A percentile compares a stretch with the other conserved stretches of the same genome.
These are phyloP conservation scores for Phataginus tricuspis DNA, from an alignment of 2,797 vertebrate genomes.

Conservation along the genomic window DNA sequence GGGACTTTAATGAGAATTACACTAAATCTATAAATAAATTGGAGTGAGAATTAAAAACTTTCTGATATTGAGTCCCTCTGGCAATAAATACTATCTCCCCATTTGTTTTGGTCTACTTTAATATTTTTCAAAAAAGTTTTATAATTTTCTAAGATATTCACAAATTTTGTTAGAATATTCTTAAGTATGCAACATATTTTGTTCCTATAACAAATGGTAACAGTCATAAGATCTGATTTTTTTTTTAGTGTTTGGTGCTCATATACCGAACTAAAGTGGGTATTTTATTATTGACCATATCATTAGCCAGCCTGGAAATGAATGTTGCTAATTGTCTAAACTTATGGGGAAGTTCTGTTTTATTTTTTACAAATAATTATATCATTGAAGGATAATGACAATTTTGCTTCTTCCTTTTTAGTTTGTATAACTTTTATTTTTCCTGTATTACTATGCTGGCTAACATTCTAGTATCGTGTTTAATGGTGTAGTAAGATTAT, in stretches of 20 bases:
- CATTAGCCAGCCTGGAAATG: neutral
- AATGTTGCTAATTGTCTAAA: neutral
- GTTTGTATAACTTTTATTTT: neutral
- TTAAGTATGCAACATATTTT: neutral
- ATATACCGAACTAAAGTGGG: neutral
- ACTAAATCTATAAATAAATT: neutral
- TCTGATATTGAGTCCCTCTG: neutral
- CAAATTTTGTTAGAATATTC: neutral
- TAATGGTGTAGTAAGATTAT: neutral
- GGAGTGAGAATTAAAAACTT: neutral
- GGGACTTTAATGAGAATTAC: neutral
- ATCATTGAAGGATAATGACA: neutral
- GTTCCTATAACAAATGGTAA: neutral
- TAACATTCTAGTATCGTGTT: neutral
- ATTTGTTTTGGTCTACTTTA: neutral
- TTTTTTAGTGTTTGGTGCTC: neutral
- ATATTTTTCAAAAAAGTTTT: neutral
- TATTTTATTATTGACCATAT: neutral
- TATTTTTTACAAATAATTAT: neutral
- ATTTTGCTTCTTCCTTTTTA: neutral
- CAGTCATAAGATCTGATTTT: neutral
- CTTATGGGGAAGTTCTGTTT: neutral
- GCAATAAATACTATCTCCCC: neutral
- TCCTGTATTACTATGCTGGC: neutral
- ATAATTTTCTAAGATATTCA: neutral